Evolutionary conservation across 2,113 vertebrate species (phyloP).

Genomic region (Condylura cristata): DNA sequence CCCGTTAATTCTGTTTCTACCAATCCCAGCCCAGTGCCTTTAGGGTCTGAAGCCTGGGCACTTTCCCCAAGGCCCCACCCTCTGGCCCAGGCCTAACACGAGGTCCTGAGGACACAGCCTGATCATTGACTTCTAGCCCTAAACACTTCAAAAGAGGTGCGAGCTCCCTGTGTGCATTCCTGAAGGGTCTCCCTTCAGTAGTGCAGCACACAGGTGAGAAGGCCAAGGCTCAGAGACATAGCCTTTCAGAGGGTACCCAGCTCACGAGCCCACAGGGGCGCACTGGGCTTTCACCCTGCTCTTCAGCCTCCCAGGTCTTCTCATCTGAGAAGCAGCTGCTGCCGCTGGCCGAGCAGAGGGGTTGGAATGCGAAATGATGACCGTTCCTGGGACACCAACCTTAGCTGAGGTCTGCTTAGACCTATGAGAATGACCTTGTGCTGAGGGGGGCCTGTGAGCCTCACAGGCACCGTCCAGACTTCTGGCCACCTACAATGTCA

Average conservation of each 20-base stretch:
- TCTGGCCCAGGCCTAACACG: neutral
- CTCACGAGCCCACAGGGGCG: neutral
- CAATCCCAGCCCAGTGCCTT: neutral
- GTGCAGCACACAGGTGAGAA: neutral
- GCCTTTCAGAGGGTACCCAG: neutral
- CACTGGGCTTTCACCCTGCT: neutral
- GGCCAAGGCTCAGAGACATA: neutral
- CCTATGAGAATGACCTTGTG: neutral
- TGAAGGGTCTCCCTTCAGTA: neutral
- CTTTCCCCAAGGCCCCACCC: neutral
- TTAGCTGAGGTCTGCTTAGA: neutral
- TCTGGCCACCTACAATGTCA: fast-evolving
- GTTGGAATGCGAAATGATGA: too few relatives aligned
- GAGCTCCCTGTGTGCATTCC: neutral
- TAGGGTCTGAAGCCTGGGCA: neutral
- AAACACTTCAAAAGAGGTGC: neutral
- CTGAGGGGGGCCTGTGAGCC: neutral
- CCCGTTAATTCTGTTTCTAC: neutral
- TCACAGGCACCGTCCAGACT: neutral
- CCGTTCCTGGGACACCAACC: neutral
- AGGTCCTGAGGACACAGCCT: neutral
- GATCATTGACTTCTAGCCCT: neutral
- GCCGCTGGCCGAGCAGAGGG: too few relatives aligned
- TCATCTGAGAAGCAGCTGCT: neutral
- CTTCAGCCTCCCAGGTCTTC: neutral